Evolutionary conservation across 2,113 vertebrate genomes (phyloP).

Genomic region (Rhynchomys soricoides): DNA sequence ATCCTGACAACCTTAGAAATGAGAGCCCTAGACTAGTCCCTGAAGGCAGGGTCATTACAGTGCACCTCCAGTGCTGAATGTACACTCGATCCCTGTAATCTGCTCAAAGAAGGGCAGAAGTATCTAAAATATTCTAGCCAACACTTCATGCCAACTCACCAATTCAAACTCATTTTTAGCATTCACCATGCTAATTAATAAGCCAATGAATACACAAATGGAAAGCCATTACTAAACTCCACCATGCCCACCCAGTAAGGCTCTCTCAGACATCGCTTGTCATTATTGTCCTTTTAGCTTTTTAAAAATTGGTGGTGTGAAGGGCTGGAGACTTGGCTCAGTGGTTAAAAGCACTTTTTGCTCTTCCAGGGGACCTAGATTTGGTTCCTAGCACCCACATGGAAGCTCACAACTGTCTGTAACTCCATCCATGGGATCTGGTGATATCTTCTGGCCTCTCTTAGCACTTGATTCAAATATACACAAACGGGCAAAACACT

Average conservation of each 20-base stretch:
- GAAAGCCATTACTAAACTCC: background rate
- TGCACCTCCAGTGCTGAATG: rapidly evolving
- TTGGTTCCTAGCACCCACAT: background rate
- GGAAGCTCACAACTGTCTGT: background rate
- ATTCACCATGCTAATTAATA: background rate
- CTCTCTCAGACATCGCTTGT: no score
- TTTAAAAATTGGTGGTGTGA: background rate
- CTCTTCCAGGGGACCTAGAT: background rate
- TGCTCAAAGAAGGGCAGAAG: background rate
- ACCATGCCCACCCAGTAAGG: background rate
- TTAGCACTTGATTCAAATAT: background rate
- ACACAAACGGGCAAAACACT: background rate
- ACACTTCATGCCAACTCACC: background rate
- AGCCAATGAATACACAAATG: background rate
- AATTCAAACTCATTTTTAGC: background rate
- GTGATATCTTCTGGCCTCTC: background rate
- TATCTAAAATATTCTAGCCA: background rate
- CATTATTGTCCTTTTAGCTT: background rate
- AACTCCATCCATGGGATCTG: background rate
- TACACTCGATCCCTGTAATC: background rate
- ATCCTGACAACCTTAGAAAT: background rate
- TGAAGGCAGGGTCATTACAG: background rate
- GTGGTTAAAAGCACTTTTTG: background rate
- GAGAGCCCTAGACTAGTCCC: no score
- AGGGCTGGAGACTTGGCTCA: background rate